phyloP scores from a whole-genome alignment of 2,797 vertebrate species.

The Enteromius fasciolatus region DNA sequence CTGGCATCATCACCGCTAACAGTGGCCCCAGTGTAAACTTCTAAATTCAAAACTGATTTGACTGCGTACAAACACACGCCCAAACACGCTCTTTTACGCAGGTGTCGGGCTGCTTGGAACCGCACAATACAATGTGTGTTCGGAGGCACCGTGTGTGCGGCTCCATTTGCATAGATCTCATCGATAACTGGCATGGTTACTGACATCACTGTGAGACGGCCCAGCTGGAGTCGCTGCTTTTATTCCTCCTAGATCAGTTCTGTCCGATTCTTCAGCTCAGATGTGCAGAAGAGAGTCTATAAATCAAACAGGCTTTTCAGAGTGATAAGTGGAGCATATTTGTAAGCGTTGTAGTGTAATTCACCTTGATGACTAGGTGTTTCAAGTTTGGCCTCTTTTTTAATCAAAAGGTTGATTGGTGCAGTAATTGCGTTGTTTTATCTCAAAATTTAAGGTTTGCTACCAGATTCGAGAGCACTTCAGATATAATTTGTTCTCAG shows the following conservation, averaged over 20 bases:
- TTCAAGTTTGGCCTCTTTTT: constrained; percentile 9
- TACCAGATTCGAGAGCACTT: not conserved
- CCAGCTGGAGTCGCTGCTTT: not conserved
- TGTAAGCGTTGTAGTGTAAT: not conserved
- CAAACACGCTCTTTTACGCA: constrained; percentile 12
- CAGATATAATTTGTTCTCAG: not conserved
- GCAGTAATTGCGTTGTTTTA: constrained; percentile 51
- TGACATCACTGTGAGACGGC: constrained; percentile 19
- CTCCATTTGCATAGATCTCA: constrained; percentile 38
- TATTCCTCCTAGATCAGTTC: not conserved
- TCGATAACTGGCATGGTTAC: constrained; percentile 28
- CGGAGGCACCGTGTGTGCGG: not conserved
- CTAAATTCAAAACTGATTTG: constrained; percentile 29
- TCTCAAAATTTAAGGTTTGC: constrained; percentile 41
- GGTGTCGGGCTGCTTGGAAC: not conserved
- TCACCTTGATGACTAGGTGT: constrained; percentile 12
- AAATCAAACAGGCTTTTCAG: constrained; percentile 1
- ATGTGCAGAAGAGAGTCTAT: not conserved
- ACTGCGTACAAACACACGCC: not conserved
- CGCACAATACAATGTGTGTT: constrained; percentile 19
- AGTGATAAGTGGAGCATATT: not conserved
- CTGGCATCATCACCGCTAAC: not conserved
- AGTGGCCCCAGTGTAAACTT: constrained; percentile 12
- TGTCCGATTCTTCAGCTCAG: not conserved
- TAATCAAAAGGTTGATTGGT: constrained; percentile 50